Evolutionary conservation across 2,888 invertebrate species (phyloP).

Genomic region (Mythimna lalbum): DNA sequence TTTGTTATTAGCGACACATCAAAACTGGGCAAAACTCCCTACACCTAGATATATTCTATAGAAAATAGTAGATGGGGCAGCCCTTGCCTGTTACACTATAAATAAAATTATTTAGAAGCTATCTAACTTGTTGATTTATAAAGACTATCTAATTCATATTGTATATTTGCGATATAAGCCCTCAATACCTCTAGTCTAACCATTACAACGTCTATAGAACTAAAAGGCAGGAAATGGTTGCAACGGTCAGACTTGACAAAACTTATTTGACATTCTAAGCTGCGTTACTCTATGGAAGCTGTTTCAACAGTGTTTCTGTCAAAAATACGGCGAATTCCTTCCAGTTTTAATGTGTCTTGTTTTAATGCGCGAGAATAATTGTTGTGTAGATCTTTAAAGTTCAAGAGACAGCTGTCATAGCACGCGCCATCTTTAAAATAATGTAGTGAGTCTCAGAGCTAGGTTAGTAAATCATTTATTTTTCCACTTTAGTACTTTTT

Average conservation of each 20-base stretch:
- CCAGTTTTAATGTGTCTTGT: conserved; percentile 39
- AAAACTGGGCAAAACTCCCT: conserved; percentile 12
- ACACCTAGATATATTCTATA: conserved; percentile 6
- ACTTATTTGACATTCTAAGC: conserved; percentile 3
- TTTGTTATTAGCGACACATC: conserved; percentile 34
- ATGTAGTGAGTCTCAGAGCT: conserved; percentile 32
- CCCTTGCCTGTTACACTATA: background rate
- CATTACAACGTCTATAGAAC: background rate
- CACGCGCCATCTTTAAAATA: conserved; percentile 21
- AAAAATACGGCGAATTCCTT: background rate
- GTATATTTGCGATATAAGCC: conserved; percentile 6
- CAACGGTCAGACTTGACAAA: conserved; percentile 18
- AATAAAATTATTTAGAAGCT: conserved; percentile 8
- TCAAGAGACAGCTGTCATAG: conserved; percentile 36
- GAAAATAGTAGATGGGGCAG: conserved; percentile 3
- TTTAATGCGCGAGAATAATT: conserved; percentile 36
- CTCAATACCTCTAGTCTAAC: conserved; percentile 2
- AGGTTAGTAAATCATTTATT: conserved; percentile 41
- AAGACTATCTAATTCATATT: conserved; percentile 27
- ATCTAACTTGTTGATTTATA: conserved; percentile 21
- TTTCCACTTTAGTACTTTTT: conserved; percentile 44
- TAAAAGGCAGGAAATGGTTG: conserved; percentile 6
- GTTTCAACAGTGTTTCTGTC: conserved; percentile 1
- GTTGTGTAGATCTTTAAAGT: conserved; percentile 40
- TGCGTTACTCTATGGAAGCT: conserved; percentile 20